A percentile compares a stretch with the other conserved stretches of the same genome.
These are phyloP conservation scores for Drosophila erecta DNA, from an alignment of 1,140 invertebrate genomes.

Conservation along the genomic window DNA sequence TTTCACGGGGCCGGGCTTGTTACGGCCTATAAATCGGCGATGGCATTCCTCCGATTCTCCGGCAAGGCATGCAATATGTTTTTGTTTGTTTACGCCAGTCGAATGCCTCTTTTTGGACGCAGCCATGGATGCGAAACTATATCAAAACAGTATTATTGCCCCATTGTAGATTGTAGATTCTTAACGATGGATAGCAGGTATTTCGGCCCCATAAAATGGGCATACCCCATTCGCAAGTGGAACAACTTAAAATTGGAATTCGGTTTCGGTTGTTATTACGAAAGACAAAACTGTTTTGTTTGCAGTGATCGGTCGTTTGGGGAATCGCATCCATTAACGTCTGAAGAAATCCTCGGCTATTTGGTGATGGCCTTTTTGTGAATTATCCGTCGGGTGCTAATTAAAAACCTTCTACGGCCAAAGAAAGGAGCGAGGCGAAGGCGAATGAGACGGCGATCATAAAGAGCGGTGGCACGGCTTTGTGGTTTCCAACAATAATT, in stretches of 20 bases:
- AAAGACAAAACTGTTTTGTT: slow-evolving; percentile 47
- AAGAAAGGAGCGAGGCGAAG: slow-evolving; percentile 20
- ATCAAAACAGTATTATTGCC: slow-evolving; percentile 34
- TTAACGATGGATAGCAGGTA: slow-evolving; percentile 10
- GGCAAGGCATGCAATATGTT: slow-evolving; percentile 60
- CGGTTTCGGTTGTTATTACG: slow-evolving; percentile 3
- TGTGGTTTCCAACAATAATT: slow-evolving; percentile 81
- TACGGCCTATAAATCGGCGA: slow-evolving; percentile 76
- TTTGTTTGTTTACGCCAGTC: slow-evolving; percentile 72
- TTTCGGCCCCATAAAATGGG: slow-evolving; percentile 8
- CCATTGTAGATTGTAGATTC: slow-evolving; percentile 1
- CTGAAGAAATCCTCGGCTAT: slow-evolving; percentile 46
- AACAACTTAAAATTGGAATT: slow-evolving; percentile 4
- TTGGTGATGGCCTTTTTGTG: slow-evolving; percentile 56
- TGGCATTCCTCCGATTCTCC: slow-evolving; percentile 47
- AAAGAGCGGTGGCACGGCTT: slow-evolving; percentile 57
- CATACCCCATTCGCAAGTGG: slow-evolving; percentile 14
- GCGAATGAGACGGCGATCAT: slow-evolving; percentile 11
- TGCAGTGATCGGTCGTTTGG: slow-evolving; percentile 9
- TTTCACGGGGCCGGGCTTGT: slow-evolving; percentile 52
- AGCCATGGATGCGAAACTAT: slow-evolving; percentile 63
- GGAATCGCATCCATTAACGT: slow-evolving; percentile 59
- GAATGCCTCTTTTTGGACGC: slow-evolving; percentile 42
- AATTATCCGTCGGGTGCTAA: slow-evolving; percentile 79
- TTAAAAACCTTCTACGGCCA: slow-evolving; percentile 75